Evolutionary conservation across 2,113 vertebrate genomes (phyloP).

Genomic region (Rousettus leschenaultii): DNA sequence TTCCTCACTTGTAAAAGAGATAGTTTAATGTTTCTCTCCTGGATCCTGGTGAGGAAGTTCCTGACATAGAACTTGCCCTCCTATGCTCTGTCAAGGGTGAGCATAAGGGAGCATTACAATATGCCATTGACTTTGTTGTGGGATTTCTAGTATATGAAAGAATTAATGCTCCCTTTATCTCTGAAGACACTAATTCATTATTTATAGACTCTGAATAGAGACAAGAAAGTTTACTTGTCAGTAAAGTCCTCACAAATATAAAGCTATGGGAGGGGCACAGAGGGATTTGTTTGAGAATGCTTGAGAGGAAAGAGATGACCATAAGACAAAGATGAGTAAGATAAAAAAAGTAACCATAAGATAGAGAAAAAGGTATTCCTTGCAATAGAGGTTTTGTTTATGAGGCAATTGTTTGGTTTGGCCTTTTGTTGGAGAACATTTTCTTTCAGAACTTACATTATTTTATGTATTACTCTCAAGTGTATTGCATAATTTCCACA

Average conservation of each 20-base stretch:
- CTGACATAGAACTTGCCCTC: background rate
- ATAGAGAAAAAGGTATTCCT: background rate
- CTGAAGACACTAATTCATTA: background rate
- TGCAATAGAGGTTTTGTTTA: background rate
- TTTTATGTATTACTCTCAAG: background rate
- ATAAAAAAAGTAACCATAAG: background rate
- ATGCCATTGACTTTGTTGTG: background rate
- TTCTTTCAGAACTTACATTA: slow-evolving; percentile 8
- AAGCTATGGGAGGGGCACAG: background rate
- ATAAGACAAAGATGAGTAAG: background rate
- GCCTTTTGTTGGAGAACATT: background rate
- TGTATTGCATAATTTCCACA: background rate
- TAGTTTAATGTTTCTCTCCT: background rate
- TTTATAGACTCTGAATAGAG: slow-evolving; percentile 11
- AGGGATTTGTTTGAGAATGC: background rate
- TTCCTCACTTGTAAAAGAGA: background rate
- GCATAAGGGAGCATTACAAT: background rate
- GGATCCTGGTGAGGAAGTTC: background rate
- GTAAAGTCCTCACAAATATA: background rate
- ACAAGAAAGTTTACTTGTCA: background rate
- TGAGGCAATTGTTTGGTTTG: background rate
- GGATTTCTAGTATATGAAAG: background rate
- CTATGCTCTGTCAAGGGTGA: background rate
- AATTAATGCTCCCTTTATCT: background rate
- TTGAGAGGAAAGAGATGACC: background rate